These are phyloP conservation scores for Drosophila meridiana DNA, from an alignment of 2,888 invertebrate species.

Conservation along the genomic window DNA sequence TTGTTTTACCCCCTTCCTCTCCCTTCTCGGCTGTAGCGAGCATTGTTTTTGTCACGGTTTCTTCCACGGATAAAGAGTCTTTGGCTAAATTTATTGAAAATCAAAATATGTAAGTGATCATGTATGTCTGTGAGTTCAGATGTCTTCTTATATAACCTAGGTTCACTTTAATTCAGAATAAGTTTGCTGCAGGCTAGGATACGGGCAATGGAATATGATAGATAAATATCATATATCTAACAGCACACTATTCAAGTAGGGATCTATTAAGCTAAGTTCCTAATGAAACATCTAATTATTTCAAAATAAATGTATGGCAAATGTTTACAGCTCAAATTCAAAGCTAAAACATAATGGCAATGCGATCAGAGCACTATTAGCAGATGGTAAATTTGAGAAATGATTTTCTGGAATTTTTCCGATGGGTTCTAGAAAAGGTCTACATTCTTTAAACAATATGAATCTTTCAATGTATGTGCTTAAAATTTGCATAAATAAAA, in stretches of 20 bases:
- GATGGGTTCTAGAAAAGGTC: not conserved
- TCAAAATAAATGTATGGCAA: not conserved
- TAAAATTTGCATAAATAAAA: too few relatives aligned
- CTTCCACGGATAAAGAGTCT: conserved; percentile 64
- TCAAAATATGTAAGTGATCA: not conserved
- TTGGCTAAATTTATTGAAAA: conserved; percentile 57
- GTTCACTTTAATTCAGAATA: not conserved
- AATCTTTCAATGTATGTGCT: too few relatives aligned
- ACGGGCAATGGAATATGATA: not conserved
- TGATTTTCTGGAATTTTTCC: not conserved
- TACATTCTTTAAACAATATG: not conserved
- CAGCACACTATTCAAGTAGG: too few relatives aligned
- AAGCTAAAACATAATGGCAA: not conserved
- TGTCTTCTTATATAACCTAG: not conserved
- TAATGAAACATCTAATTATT: not conserved
- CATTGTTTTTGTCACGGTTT: conserved; percentile 73
- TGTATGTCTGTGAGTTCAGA: not conserved
- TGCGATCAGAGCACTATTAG: not conserved
- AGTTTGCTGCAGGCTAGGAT: not conserved
- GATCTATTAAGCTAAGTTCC: not conserved
- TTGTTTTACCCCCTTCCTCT: conserved; percentile 72
- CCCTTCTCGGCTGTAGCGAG: conserved; percentile 72
- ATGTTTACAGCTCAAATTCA: not conserved
- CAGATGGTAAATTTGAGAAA: not conserved
- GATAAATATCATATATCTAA: too few relatives aligned